Conservation (phyloP, 2,113 vertebrate genomes). For the Lophura nycthemera region DNA sequence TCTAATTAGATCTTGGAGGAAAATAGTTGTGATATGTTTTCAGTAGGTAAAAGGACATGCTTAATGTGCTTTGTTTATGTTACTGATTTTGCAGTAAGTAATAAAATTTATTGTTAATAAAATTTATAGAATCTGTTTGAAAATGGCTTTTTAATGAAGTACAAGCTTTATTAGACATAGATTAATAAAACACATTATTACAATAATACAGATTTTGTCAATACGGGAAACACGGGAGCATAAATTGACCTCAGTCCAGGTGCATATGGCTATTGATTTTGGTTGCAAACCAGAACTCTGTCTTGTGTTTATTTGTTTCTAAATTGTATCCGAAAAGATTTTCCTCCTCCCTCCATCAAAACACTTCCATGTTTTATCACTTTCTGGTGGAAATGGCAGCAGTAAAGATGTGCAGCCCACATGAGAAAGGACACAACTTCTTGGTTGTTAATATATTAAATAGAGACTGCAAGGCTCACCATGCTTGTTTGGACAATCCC, state of each 20-base stretch:
- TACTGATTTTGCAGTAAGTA: constrained; percentile 44
- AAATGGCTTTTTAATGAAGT: constrained; percentile 39
- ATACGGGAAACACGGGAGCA: neutral
- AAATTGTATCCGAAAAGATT: neutral
- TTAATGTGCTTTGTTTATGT: constrained; percentile 48
- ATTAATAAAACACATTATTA: neutral
- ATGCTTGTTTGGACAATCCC: neutral
- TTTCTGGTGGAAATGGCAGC: neutral
- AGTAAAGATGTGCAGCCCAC: neutral
- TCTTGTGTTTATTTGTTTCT: neutral
- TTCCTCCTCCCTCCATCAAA: neutral
- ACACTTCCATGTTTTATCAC: neutral
- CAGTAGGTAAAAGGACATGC: constrained; percentile 42
- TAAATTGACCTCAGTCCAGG: neutral
- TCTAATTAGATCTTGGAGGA: constrained; percentile 59
- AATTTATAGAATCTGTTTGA: neutral
- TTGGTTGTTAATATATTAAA: neutral
- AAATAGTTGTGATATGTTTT: constrained; percentile 9
- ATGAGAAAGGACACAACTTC: neutral
- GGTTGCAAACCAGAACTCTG: neutral
- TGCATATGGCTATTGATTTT: constrained; percentile 23
- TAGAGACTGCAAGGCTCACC: rapidly evolving
- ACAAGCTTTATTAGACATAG: constrained; percentile 42
- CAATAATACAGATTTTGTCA: neutral
- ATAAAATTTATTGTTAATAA: constrained; percentile 15